Evolutionary conservation across 2,113 vertebrate genomes (phyloP), one percentile per base, ranked within the genome.

Genomic region (Eulacestoma nigropectus): DNA sequence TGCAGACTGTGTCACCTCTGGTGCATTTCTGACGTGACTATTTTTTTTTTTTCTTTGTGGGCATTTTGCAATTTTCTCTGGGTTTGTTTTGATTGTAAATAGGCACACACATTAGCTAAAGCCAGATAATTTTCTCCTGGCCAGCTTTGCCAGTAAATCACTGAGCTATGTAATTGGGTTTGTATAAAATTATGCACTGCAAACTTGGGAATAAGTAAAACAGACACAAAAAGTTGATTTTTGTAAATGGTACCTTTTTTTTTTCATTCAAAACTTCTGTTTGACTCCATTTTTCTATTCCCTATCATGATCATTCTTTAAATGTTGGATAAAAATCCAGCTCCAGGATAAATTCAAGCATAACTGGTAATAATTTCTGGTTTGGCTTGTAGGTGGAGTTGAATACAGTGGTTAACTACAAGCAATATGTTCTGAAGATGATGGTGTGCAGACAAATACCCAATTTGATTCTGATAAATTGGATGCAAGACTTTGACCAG

Each of bases 121-220:
- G 92, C 87, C 95, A 96, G 94, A 96, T 97, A 96, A 94, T 94
- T 96, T 90, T 95, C 93, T 96, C 76, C 85, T 97, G 96, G 90
- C 88, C 78, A 86, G 95, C 95, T 93, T 82, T 97, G 96, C 97
- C 95, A 97, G 96, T 97, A 96, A 97, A 97, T 97, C 96, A 97
- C 90, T 97, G 96, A 96, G 76, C 94, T 97, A 97, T 97, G 96
- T 97, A 97, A 97, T 97, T 97, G 93, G 83, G 90, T 97, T 97
- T 97, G 90, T 95, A 84, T 52, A 90, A 96, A 97, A 96, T 96
- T 76, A 94, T 90, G 81, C 92, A 63, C 73, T 59, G 70, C 69
- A 86, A 86, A 91, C 87, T 94, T 85, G 81, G 94, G 90, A 96
- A 90, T 92, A 96, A 91, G 87, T 81, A 80, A 88, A 94, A 91